Evolutionary conservation across 1,140 invertebrate species (phyloP).

Genomic region (Drosophila elegans): DNA sequence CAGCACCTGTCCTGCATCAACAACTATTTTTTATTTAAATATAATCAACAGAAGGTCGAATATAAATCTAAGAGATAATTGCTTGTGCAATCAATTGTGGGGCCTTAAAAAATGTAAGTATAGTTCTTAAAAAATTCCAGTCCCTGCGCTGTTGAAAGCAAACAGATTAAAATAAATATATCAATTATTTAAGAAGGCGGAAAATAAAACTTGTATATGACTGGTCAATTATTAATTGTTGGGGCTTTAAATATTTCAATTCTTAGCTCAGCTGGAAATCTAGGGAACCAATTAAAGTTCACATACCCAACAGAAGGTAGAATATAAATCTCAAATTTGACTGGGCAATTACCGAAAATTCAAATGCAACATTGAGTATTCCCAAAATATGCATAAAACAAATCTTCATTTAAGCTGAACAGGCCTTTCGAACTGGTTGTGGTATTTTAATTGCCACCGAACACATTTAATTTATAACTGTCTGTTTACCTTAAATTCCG

Average conservation of each 20-base stretch:
- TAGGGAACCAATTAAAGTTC: background rate
- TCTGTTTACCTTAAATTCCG: slow-evolving; percentile 33
- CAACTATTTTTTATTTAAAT: background rate
- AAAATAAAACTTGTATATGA: slow-evolving; percentile 19
- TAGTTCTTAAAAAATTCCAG: background rate
- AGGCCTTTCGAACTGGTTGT: slow-evolving; percentile 40
- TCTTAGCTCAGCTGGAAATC: background rate
- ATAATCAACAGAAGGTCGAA: background rate
- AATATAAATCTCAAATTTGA: slow-evolving; percentile 25
- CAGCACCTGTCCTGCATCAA: slow-evolving; percentile 21
- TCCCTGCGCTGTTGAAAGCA: too few species aligned
- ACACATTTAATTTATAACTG: slow-evolving; percentile 43
- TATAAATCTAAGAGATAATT: background rate
- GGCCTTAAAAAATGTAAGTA: background rate
- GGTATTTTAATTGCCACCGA: slow-evolving; percentile 33
- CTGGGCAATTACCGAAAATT: slow-evolving; percentile 22
- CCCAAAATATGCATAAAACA: slow-evolving; percentile 27
- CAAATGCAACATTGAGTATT: slow-evolving; percentile 14
- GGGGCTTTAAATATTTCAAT: background rate
- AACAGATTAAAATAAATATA: background rate
- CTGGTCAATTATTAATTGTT: slow-evolving; percentile 12
- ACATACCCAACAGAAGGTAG: background rate
- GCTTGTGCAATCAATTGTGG: background rate
- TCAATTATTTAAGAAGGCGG: background rate
- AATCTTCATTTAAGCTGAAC: slow-evolving; percentile 37